phyloP scores from a whole-genome alignment of 2,113 vertebrate species.

The Gracilinanus agilis region DNA sequence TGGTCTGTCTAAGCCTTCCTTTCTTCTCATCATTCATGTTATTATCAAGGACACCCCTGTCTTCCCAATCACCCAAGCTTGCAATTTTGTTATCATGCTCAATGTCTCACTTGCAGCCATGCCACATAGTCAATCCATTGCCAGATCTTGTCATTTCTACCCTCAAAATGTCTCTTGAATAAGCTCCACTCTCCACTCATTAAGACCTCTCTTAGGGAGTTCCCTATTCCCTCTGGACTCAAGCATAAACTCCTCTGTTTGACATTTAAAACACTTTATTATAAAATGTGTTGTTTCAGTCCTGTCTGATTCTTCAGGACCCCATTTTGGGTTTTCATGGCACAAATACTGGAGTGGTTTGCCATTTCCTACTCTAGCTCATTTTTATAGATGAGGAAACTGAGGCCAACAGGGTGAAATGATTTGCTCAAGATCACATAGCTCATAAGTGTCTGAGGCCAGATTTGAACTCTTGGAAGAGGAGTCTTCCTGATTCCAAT shows the following conservation, averaged over 20 bases:
- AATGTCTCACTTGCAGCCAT: neutral
- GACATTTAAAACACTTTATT: neutral
- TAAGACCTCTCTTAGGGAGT: neutral
- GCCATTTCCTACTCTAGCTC: too few species aligned
- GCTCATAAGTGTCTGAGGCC: too few species aligned
- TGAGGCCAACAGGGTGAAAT: too few species aligned
- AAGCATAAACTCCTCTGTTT: neutral
- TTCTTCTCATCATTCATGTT: neutral
- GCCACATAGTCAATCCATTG: neutral
- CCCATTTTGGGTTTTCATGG: too few species aligned
- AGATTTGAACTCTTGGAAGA: too few species aligned
- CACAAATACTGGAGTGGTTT: too few species aligned
- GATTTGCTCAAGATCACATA: too few species aligned
- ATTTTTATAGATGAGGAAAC: too few species aligned
- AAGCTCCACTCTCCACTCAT: neutral
- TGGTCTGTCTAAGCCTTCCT: neutral
- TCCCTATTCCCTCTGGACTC: neutral
- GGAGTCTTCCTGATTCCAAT: too few species aligned
- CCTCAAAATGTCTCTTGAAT: neutral
- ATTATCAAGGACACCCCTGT: neutral
- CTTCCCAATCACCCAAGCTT: neutral
- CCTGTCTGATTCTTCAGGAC: too few species aligned
- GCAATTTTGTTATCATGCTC: neutral
- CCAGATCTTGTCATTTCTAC: neutral
- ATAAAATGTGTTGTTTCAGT: too few species aligned